Evolutionary conservation across 2,797 vertebrate species (phyloP), one percentile per base, ranked within the genome.

Genomic region (Corythornis leucogaster): DNA sequence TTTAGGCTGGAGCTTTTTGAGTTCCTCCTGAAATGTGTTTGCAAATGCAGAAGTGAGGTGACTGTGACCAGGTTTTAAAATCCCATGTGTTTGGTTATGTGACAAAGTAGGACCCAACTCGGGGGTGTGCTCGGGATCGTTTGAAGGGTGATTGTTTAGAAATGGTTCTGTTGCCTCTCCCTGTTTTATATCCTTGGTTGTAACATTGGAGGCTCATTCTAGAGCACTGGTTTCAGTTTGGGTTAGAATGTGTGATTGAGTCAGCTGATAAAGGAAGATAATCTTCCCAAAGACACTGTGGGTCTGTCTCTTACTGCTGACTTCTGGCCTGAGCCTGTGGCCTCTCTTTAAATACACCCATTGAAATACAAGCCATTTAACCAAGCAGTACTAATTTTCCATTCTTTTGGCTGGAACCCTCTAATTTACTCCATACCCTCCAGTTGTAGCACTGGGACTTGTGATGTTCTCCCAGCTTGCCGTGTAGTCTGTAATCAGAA

Each of bases 21-120:
- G 35, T 46, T 50, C 45, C 33, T 68, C 43, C 78, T 62, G 69
- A 59, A 55, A 45, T 0, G 1, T 35, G 40, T 15, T 69, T 40
- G 31, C 5, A 45, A 30, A 35, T 25, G 64, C 54, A 51, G 25
- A 83, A 57, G 46, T 6, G 48, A 63, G 16, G 9, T 5, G 21
- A 10, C 15, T 12, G 19, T 25, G 38, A 25, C 1, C 8, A 5
- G 5, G 22, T 24, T 67, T 30, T 53, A 62, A n/a, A 17, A 21
- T 4, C 2, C 4, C 5, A 2, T 14, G 2, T 21, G 12, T 53
- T 63, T 35, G 43, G 24, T 61, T 19, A 6, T 1, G 6, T 1
- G 6, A 6, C 48, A 12, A 8, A 55, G 55, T 28, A n/a, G 74
- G 53, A 80, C 17, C 6, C 25, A 22, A 50, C 45, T 45, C 24